Conservation (phyloP, 2,113 vertebrate species). For the Perca flavescens region DNA sequence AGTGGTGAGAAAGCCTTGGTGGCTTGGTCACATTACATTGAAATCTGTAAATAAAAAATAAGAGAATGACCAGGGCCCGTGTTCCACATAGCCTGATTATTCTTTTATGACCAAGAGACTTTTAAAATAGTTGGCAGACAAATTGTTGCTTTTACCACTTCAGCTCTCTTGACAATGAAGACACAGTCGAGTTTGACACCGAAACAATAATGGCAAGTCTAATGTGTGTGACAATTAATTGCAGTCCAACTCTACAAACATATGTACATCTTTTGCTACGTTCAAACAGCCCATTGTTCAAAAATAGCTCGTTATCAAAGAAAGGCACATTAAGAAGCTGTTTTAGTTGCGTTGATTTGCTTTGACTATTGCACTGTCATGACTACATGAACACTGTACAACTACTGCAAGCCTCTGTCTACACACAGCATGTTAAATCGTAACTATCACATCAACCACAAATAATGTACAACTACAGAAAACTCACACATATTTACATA, state of each 20-base stretch:
- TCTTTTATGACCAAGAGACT: constrained; percentile 25
- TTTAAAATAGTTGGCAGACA: constrained; percentile 35
- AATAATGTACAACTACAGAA: constrained; percentile 63
- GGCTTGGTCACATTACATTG: constrained; percentile 14
- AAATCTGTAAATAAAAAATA: neutral
- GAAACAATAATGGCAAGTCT: constrained; percentile 29
- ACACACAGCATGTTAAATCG: constrained; percentile 65
- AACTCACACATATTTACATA: constrained; percentile 71
- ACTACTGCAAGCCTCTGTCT: constrained; percentile 58
- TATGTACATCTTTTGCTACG: constrained; percentile 44
- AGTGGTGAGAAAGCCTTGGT: constrained; percentile 25
- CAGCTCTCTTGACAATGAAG: constrained; percentile 32
- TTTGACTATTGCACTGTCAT: constrained; percentile 26
- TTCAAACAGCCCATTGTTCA: constrained; percentile 32
- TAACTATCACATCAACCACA: constrained; percentile 53
- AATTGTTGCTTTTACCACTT: constrained; percentile 24
- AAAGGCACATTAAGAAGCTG: constrained; percentile 74
- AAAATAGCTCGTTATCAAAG: constrained; percentile 38
- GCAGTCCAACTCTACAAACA: constrained; percentile 56
- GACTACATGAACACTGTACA: constrained; percentile 53
- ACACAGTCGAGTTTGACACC: constrained; percentile 21
- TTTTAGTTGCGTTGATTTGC: constrained; percentile 32
- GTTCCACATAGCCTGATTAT: neutral
- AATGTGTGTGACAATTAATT: constrained; percentile 27
- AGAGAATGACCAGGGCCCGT: neutral